phyloP scores from a whole-genome alignment of 2,888 invertebrate genomes.

The Cordylochernes scorpioides region DNA sequence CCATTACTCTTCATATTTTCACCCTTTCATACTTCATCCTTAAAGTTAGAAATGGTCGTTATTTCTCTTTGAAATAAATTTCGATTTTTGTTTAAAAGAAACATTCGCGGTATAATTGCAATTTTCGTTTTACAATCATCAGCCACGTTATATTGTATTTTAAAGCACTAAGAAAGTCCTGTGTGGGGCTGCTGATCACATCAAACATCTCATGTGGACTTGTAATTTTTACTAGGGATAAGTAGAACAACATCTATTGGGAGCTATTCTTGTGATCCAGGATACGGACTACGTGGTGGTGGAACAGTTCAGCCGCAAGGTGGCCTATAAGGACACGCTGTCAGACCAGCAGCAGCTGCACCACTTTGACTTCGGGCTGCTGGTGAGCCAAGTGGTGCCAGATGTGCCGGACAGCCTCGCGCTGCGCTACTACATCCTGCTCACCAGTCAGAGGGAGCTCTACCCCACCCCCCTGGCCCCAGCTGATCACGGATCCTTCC shows the following conservation, averaged over 20 bases:
- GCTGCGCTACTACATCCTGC: slow-evolving; percentile 33
- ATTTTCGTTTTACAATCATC: too few species aligned
- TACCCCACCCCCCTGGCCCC: slow-evolving; percentile 28
- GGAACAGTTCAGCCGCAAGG: slow-evolving; percentile 30
- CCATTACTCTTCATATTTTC: too few species aligned
- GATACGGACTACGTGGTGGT: slow-evolving; percentile 36
- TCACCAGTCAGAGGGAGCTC: slow-evolving; percentile 26
- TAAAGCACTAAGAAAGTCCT: too few species aligned
- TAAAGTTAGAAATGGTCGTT: too few species aligned
- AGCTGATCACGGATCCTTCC: slow-evolving; percentile 8
- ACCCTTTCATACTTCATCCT: too few species aligned
- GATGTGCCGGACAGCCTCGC: slow-evolving; percentile 18
- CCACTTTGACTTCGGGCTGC: slow-evolving; percentile 37
- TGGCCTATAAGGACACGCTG: slow-evolving; percentile 33
- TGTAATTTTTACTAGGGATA: not conserved
- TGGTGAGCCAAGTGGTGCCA: slow-evolving; percentile 30
- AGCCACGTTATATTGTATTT: too few species aligned
- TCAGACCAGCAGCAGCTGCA: too few species aligned
- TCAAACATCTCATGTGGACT: not conserved
- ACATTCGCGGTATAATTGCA: too few species aligned
- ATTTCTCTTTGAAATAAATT: too few species aligned
- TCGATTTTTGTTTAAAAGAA: too few species aligned
- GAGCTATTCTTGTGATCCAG: slow-evolving; percentile 6
- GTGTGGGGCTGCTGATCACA: not conserved
- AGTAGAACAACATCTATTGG: not conserved